Evolutionary conservation across 2,888 invertebrate genomes (phyloP), one percentile per base, ranked within the genome.

Genomic region (Apoderus coryli): DNA sequence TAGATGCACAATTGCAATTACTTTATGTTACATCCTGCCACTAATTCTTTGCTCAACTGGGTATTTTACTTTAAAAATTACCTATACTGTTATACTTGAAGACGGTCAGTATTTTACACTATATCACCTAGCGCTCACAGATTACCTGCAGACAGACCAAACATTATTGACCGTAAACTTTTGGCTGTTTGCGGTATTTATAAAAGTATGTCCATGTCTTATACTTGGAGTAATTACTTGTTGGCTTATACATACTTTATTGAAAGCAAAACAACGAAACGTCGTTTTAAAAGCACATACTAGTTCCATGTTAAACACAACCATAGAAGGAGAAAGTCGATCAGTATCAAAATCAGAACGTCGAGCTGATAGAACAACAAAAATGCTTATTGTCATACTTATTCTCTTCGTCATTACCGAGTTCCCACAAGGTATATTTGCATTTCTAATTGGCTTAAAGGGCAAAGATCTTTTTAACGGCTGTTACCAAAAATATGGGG

Each of bases 361-460:
- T 34, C 66, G 81, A 36, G 78, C 81, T 1, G 85, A 90, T 50
- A 68, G 90, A 36, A 92, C 90, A 0, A 92, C 90, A 0, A 75
- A 76, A 53, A 85, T 92, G 76, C 60, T 92, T 22, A 65, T 92
- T 2, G 89, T 88, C 0, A 82, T 92, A 0, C 63, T 92, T 2
- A 57, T 86, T 4, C 63, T 92, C 3, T 92, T 92, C 50, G 65
- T 92, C 2, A 63, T 88, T 13, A 90, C 90, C 0, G 92, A 92
- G 54, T 69, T 92, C 35, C 90, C 92, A 0, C 67, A 69, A 42
- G 73, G 63, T 7, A 54, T 65, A 14, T 57, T 68, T 29, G 69
- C 68, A 0, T 59, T 78, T 7, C 58, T 74, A 23, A 72, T 69
- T 40, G 74, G 69, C n/a, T 58, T 75, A 16, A 56, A 70, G 10